These are phyloP conservation scores for Oscheius onirici DNA, from an alignment of 2,888 invertebrate genomes.

Conservation along the genomic window DNA sequence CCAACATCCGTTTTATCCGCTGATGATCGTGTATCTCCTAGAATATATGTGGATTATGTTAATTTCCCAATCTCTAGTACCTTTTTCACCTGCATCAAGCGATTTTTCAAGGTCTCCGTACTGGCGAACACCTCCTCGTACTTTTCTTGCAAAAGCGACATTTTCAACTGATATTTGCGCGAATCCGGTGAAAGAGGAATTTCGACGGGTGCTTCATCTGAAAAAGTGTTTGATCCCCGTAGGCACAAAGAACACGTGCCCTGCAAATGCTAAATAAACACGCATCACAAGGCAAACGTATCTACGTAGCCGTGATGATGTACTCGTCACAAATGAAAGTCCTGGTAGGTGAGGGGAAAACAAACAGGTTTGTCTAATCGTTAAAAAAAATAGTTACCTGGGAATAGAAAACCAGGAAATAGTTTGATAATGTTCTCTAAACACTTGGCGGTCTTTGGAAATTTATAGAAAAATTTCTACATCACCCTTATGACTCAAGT, in stretches of 20 bases:
- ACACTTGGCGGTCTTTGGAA: too few relatives aligned
- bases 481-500: too few relatives aligned
- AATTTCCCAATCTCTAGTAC: not conserved
- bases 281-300: conserved; percentile 21
- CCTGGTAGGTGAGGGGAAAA: too few relatives aligned
- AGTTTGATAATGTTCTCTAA: too few relatives aligned
- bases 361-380: too few relatives aligned
- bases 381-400: too few relatives aligned
- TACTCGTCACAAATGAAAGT: conserved; percentile 2
- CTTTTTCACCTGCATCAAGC: conserved; percentile 18
- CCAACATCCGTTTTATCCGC: conserved; percentile 7
- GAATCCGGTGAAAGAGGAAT: conserved; percentile 17
- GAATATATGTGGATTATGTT: not conserved
- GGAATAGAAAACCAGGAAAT: too few relatives aligned
- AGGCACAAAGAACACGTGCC: not conserved
- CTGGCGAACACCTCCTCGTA: conserved; percentile 12
- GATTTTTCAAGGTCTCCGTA: conserved; percentile 12
- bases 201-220: not conserved
- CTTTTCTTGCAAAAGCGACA: conserved; percentile 15
- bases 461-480: too few relatives aligned
- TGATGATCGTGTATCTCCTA: conserved; percentile 21
- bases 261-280: conserved; percentile 19
- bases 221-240: not conserved
- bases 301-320: not conserved
- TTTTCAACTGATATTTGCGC: conserved; percentile 17